phyloP scores from a whole-genome alignment of 2,113 vertebrate species.

The Myotis brandtii region DNA sequence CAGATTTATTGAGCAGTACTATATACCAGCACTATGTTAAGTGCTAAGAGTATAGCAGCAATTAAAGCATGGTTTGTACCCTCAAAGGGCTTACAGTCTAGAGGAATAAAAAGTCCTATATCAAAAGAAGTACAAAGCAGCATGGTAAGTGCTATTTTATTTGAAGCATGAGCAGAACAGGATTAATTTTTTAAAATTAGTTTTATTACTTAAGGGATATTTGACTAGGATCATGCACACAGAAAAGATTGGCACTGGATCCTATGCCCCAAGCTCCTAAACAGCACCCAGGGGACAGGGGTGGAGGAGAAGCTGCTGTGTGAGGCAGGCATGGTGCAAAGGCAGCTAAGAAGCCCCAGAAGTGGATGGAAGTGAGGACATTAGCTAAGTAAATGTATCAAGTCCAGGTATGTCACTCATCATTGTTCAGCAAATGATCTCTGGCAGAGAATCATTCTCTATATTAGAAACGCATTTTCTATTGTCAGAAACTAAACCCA shows the following conservation, averaged over 20 bases:
- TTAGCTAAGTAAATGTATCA: not conserved
- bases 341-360: not conserved
- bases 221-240: not conserved
- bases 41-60: not conserved
- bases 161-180: not conserved
- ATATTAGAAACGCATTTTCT: not conserved
- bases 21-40: not conserved
- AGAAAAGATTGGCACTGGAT: not conserved
- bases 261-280: not conserved
- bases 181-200: not conserved
- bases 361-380: not conserved
- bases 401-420: not conserved
- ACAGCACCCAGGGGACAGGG: not conserved
- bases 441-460: not conserved
- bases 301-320: too few relatives aligned
- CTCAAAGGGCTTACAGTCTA: conserved; percentile 14
- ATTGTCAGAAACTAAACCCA: not conserved
- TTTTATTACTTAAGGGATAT: not conserved
- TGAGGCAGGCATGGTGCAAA: not conserved
- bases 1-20: conserved; percentile 50
- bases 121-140: not conserved
- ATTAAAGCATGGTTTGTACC: conserved; percentile 5
- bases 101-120: not conserved
- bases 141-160: not conserved
- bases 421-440: not conserved